A percentile compares a stretch with the other conserved stretches of the same genome.
These are phyloP conservation scores for Heliconius ethilla DNA, from an alignment of 2,888 invertebrate species.

Conservation along the genomic window DNA sequence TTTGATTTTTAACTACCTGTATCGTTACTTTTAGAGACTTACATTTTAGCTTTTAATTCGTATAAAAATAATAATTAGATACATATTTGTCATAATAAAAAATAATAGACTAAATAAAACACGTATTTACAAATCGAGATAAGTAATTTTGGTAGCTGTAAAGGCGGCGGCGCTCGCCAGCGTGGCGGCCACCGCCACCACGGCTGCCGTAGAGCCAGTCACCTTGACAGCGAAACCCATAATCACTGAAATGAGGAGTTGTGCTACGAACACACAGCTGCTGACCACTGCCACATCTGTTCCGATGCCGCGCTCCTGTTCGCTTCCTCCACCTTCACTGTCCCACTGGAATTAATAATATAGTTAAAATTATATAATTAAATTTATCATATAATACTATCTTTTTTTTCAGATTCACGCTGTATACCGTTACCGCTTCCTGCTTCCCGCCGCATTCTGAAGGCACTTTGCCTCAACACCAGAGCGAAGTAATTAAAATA, in stretches of 20 bases:
- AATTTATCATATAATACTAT: background rate
- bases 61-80: too few species aligned
- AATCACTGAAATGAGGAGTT: constrained; percentile 93
- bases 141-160: constrained; percentile 93
- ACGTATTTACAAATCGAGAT: constrained; percentile 87
- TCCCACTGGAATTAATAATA: constrained; percentile 65
- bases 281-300: constrained; percentile 97
- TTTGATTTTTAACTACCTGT: too few species aligned
- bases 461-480: too few species aligned
- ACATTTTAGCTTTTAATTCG: too few species aligned
- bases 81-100: too few species aligned
- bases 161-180: constrained; percentile 93
- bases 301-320: constrained; percentile 92
- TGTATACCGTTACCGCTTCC: background rate
- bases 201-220: constrained; percentile 93
- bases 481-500: too few species aligned
- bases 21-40: too few species aligned
- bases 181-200: constrained; percentile 91
- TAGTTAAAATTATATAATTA: background rate
- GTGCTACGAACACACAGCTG: constrained; percentile 97
- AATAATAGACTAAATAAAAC: too few species aligned
- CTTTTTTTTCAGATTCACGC: background rate
- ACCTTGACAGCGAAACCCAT: constrained; percentile 92
- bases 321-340: constrained; percentile 71
- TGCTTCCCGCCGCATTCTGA: too few species aligned